Evolutionary conservation across 30 jellyfish, hydroid and myxozoan species (phyloP).

Genomic region (Mastigias papua): DNA sequence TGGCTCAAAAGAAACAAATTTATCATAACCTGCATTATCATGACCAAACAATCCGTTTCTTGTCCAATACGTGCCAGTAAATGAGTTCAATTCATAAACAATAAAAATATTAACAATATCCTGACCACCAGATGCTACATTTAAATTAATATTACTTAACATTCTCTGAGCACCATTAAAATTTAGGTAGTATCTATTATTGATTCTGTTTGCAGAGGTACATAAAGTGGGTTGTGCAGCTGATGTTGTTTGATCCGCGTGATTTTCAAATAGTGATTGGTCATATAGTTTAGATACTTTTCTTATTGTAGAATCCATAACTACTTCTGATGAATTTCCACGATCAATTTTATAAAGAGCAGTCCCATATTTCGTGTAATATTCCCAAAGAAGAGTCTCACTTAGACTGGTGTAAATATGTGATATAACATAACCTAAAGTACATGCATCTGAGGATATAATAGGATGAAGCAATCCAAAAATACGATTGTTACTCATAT

Average conservation of each 20-base stretch:
- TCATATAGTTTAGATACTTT: conserved; percentile 61
- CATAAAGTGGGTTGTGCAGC: conserved; percentile 43
- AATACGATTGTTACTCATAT: conserved; percentile 22
- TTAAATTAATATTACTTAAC: conserved; percentile 49
- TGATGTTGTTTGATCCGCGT: conserved; percentile 60
- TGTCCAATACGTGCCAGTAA: conserved; percentile 34
- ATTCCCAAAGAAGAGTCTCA: conserved; percentile 59
- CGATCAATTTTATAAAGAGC: conserved; percentile 53
- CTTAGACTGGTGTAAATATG: conserved; percentile 7
- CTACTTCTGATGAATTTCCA: conserved; percentile 37
- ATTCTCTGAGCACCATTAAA: conserved; percentile 53
- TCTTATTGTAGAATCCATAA: conserved; percentile 47
- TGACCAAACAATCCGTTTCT: conserved; percentile 60
- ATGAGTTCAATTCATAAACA: conserved; percentile 27
- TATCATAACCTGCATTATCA: conserved; percentile 53
- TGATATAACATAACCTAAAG: neutral
- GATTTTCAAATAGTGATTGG: conserved; percentile 29
- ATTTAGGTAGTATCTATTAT: conserved; percentile 38
- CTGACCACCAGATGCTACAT: conserved; percentile 38
- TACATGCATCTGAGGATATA: neutral
- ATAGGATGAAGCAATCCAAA: conserved; percentile 28
- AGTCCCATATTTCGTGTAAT: conserved; percentile 53
- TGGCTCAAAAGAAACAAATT: conserved; percentile 24
- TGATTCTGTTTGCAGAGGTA: conserved; percentile 38
- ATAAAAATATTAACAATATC: conserved; percentile 39